These are phyloP conservation scores for Aplidium turbinatum DNA, from an alignment of 23 tunicate genomes.

Conservation along the genomic window DNA sequence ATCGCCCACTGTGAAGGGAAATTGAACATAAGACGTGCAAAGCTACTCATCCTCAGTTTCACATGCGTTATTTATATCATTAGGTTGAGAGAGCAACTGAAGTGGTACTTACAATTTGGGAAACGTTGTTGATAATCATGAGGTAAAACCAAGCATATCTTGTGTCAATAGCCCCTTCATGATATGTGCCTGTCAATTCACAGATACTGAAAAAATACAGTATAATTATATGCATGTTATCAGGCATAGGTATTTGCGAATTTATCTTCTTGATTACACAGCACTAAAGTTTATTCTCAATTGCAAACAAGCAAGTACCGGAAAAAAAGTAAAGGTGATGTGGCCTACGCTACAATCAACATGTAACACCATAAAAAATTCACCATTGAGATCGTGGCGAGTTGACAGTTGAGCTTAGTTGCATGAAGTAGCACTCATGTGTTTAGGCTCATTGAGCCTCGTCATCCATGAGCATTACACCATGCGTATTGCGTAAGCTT, in stretches of 20 bases:
- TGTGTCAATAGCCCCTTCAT: constrained; percentile 67
- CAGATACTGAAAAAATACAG: constrained; percentile 59
- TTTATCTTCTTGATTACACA: background rate
- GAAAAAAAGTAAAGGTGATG: no score
- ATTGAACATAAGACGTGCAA: background rate
- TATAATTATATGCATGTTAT: no score
- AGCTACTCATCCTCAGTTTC: no score
- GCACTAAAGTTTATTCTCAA: background rate
- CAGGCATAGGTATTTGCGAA: no score
- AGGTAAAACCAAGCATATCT: constrained; percentile 77
- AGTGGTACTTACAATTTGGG: constrained; percentile 73
- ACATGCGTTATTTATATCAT: background rate
- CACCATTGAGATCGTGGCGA: no score
- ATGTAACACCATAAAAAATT: no score
- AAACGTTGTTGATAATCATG: constrained; percentile 81
- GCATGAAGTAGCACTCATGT: no score
- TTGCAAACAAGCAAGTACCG: background rate
- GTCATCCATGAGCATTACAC: background rate
- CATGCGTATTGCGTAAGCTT: background rate
- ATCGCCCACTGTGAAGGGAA: constrained; percentile 80
- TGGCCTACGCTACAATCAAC: no score
- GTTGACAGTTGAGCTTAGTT: no score
- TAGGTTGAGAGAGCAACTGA: background rate
- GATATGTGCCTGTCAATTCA: constrained; percentile 55
- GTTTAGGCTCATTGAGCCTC: no score